These are phyloP conservation scores for Drosophila nigricruria DNA, from an alignment of 2,888 invertebrate genomes.

Conservation along the genomic window DNA sequence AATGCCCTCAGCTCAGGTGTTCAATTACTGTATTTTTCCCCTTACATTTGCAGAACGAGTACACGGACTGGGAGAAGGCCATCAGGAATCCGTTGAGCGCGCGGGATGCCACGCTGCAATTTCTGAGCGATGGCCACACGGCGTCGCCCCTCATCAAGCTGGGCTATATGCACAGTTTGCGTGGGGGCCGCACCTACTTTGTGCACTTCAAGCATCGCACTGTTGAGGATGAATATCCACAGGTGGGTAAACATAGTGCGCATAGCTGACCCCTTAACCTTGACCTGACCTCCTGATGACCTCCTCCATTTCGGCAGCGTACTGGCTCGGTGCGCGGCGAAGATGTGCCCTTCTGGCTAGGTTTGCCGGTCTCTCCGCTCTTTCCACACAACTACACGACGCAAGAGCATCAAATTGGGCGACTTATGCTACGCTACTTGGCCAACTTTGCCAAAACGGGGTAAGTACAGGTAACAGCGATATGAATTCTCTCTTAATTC, in stretches of 20 bases:
- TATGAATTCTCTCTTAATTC: not conserved
- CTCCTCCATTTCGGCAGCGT: constrained; percentile 86
- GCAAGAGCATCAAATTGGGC: constrained; percentile 91
- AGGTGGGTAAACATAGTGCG: constrained; percentile 86
- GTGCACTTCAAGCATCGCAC: constrained; percentile 95
- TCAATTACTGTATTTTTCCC: not conserved
- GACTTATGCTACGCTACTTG: constrained; percentile 92
- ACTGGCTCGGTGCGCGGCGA: constrained; percentile 94
- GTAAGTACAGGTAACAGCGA: constrained; percentile 86
- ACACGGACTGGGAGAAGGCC: constrained; percentile 97
- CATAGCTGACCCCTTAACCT: constrained; percentile 8
- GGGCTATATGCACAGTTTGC: constrained; percentile 92
- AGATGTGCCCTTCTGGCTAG: constrained; percentile 94
- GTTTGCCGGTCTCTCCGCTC: constrained; percentile 90
- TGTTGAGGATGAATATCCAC: constrained; percentile 91
- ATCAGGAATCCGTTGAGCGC: constrained; percentile 94
- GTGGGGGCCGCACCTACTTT: constrained; percentile 93
- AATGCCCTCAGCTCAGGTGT: not conserved
- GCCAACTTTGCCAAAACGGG: constrained; percentile 95
- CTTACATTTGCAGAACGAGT: constrained; percentile 90
- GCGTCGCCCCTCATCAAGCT: constrained; percentile 93
- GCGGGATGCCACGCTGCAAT: constrained; percentile 93
- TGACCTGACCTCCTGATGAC: constrained; percentile 10
- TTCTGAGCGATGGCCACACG: constrained; percentile 96
- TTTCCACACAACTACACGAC: constrained; percentile 92